A percentile compares a stretch with the other conserved stretches of the same genome.
Conservation (phyloP, 2,888 invertebrate genomes). For the Barypeithes pellucidus region DNA sequence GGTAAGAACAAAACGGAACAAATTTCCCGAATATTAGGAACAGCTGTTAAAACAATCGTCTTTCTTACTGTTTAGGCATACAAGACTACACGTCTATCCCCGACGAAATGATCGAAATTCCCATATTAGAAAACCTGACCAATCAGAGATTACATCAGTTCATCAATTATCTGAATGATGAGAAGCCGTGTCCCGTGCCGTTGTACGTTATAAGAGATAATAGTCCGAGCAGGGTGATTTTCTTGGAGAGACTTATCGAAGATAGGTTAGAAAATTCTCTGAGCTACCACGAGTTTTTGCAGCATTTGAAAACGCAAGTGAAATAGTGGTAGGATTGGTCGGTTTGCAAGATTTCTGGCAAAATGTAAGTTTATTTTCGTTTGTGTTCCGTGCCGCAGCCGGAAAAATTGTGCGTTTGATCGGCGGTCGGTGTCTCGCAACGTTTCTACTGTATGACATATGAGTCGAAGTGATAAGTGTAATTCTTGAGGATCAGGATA, state of each 20-base stretch:
- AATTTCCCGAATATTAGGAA: too few species aligned
- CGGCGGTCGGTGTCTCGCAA: too few species aligned
- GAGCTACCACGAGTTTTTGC: conserved; percentile 98
- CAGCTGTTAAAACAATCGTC: too few species aligned
- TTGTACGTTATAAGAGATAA: conserved; percentile 93
- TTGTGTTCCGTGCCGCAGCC: too few species aligned
- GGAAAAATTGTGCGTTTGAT: too few species aligned
- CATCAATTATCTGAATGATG: conserved; percentile 87
- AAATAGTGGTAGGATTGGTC: conserved; percentile 74
- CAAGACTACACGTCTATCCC: conserved; percentile 81
- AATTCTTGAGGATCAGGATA: too few species aligned
- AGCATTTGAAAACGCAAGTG: conserved; percentile 92
- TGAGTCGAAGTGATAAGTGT: too few species aligned
- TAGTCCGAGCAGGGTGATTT: conserved; percentile 85
- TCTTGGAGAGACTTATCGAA: conserved; percentile 93
- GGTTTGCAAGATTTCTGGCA: conserved; percentile 26
- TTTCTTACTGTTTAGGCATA: conserved; percentile 70
- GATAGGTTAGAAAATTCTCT: conserved; percentile 95
- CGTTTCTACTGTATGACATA: too few species aligned
- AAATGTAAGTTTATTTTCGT: conserved; percentile 18
- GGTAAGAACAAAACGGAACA: conserved; percentile 65
- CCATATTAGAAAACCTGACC: conserved; percentile 82
- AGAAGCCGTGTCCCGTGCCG: conserved; percentile 85
- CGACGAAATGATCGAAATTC: conserved; percentile 85
- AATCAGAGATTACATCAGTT: conserved; percentile 86